Evolutionary conservation across 1,140 invertebrate species (phyloP), one percentile per base, ranked within the genome.

Genomic region (Ceratosolen fusciceps): DNA sequence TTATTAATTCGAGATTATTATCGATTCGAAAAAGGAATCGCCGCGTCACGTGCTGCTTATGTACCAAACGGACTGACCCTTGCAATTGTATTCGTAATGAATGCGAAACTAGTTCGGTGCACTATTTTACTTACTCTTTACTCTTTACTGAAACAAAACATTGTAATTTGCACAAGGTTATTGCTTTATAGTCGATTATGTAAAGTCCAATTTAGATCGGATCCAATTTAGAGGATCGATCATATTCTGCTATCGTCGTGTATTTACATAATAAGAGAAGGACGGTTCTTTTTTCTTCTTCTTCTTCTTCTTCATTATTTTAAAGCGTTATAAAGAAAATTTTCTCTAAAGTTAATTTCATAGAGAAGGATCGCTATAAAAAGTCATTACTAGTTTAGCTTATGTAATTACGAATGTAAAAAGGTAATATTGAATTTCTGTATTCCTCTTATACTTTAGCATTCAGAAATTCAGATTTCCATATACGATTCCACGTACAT

Each of bases 181-280:
- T 16, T 16, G 34, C 37, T 65, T 65, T 37, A 65, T n/a, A 37
- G n/a, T 65, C 0, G 26, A 16, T 37, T 65, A 37, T 65, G 34
- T 37, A 65, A 65, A 37, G n/a, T 37, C 14, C 37, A 4, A 37
- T 65, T 34, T 37, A 2, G 34, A 65, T 65, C 37, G 31, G 34
- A 8, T 34, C n/a, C 34, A 65, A 5, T 65, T 65, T 37, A 2
- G n/a, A 16, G 34, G 19, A 31, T 60, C 29, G 29, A 60, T 37
- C 37, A 12, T 34, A n/a, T 65, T 65, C 19, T 37, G 0, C 24
- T 43, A 1, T 12, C 26, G 9, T 70, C n/a, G 12, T 12, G 12
- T 70, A 70, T 47, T 47, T 70, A 70, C 39, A 49, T 70, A 70
- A 47, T 70, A 26, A 70, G 24, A 70, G 1, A 70, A 70, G 26